Evolutionary conservation across 1,140 invertebrate species (phyloP).

Genomic region (Medauroidea extradentata): DNA sequence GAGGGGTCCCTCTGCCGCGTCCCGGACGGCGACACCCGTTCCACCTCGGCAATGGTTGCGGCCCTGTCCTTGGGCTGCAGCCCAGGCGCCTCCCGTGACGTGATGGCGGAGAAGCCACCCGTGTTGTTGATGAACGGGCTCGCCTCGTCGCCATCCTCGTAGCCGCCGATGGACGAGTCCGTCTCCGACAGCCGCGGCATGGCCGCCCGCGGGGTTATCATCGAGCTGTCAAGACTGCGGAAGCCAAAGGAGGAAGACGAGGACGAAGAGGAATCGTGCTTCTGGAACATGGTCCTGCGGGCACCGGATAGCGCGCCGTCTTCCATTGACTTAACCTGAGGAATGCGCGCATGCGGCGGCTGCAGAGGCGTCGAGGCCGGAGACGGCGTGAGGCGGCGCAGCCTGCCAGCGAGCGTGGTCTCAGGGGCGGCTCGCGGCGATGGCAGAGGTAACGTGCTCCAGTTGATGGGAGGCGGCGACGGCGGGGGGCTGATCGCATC

Average conservation of each 20-base stretch:
- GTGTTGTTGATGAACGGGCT: slow-evolving; percentile 18
- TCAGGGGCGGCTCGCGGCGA: slow-evolving; percentile 20
- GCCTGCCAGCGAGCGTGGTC: slow-evolving; percentile 7
- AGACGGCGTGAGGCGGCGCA: slow-evolving; percentile 24
- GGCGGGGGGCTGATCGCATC: slow-evolving; percentile 50
- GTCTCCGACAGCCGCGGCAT: slow-evolving; percentile 54
- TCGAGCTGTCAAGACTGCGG: slow-evolving; percentile 51
- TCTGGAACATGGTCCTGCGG: slow-evolving; percentile 49
- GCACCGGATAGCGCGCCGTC: slow-evolving; percentile 40
- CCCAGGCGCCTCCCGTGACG: slow-evolving; percentile 20
- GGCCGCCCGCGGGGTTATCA: slow-evolving; percentile 34
- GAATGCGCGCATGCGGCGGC: slow-evolving; percentile 34
- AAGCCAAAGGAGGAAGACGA: slow-evolving; percentile 54
- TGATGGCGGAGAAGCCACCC: slow-evolving; percentile 21
- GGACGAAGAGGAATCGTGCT: slow-evolving; percentile 52
- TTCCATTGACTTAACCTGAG: slow-evolving; percentile 53
- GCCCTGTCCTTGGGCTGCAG: slow-evolving; percentile 2
- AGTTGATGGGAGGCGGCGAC: slow-evolving; percentile 40
- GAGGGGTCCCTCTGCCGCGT: slow-evolving; percentile 11
- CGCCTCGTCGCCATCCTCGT: slow-evolving; percentile 53
- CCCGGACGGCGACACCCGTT: slow-evolving; percentile 44
- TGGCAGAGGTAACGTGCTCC: slow-evolving; percentile 38
- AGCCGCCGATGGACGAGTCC: slow-evolving; percentile 53
- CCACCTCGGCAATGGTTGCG: slow-evolving; percentile 22
- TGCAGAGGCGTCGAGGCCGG: slow-evolving; percentile 22